Percentiles rank a stretch among this genome's conserved stretches.
phyloP scores from a whole-genome alignment of 2,888 invertebrate genomes.

The Agrotis ipsilon region DNA sequence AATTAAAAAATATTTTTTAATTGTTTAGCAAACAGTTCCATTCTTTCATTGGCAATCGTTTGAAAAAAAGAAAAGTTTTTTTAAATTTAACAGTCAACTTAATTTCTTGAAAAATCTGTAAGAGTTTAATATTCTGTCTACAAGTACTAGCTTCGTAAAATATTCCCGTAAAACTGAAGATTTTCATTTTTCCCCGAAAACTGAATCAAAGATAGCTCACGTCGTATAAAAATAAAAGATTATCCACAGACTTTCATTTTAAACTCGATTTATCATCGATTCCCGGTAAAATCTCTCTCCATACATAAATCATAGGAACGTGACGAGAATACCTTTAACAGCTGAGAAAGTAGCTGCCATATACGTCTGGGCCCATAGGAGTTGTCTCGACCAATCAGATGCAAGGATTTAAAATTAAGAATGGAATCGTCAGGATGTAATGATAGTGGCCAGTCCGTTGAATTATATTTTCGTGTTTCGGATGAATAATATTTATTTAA shows the following conservation, averaged over 20 bases:
- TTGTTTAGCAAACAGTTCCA: too few relatives aligned
- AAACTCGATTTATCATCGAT: slow-evolving; percentile 45
- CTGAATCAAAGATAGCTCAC: background rate
- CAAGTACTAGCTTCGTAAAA: too few relatives aligned
- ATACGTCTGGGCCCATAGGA: slow-evolving; percentile 37
- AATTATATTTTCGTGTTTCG: background rate
- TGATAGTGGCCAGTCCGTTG: background rate
- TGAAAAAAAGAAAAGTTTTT: too few relatives aligned
- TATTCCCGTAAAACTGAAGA: too few relatives aligned
- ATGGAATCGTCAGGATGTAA: slow-evolving; percentile 8
- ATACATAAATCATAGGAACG: slow-evolving; percentile 49
- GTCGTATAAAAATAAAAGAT: slow-evolving; percentile 25
- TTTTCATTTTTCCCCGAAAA: background rate
- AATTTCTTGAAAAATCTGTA: too few relatives aligned
- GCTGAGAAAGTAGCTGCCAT: slow-evolving; percentile 38
- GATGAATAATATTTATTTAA: background rate
- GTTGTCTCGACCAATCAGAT: slow-evolving; percentile 15
- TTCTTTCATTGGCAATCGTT: too few relatives aligned
- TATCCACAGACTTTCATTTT: slow-evolving; percentile 39
- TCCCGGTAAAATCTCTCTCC: slow-evolving; percentile 51
- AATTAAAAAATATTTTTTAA: too few relatives aligned
- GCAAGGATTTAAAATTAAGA: slow-evolving; percentile 7
- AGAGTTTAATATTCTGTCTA: too few relatives aligned
- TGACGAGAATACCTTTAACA: slow-evolving; percentile 30
- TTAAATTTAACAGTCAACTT: too few relatives aligned